phyloP scores from a whole-genome alignment of 2,888 invertebrate genomes.

The Xestobium rufovillosum region DNA sequence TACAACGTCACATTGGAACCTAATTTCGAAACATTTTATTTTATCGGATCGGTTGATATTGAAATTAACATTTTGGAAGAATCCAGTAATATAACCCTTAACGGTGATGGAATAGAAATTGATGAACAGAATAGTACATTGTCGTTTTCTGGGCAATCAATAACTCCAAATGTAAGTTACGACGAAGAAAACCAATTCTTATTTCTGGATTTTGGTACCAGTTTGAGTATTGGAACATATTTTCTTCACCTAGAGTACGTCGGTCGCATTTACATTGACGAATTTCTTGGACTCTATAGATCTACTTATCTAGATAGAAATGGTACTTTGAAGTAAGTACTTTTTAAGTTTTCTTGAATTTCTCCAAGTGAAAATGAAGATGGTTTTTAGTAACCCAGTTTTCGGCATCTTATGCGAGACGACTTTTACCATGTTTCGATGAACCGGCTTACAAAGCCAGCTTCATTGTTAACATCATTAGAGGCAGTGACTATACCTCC shows the following conservation, averaged over 20 bases:
- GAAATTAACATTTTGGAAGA: not conserved
- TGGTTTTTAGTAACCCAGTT: slow-evolving; percentile 59
- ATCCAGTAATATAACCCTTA: slow-evolving; percentile 1
- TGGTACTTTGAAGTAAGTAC: not conserved
- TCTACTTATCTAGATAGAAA: not conserved
- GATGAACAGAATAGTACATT: not conserved
- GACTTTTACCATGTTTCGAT: slow-evolving; percentile 71
- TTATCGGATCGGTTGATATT: not conserved
- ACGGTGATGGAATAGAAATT: not conserved
- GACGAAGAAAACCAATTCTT: not conserved
- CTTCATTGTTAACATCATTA: not conserved
- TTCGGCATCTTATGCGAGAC: slow-evolving; percentile 57
- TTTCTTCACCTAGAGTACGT: too few species aligned
- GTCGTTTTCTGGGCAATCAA: not conserved
- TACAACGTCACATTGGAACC: slow-evolving; percentile 2
- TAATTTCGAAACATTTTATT: not conserved
- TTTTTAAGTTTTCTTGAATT: too few species aligned
- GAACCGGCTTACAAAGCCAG: slow-evolving; percentile 62
- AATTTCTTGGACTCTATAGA: too few species aligned
- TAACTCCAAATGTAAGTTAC: not conserved
- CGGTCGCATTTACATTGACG: too few species aligned
- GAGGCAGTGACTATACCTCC: slow-evolving; percentile 18
- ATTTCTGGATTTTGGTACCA: not conserved
- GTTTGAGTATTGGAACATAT: not conserved
- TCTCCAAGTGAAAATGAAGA: too few species aligned